These are phyloP conservation scores for Scaptomyza caliginosa DNA, from an alignment of 2,888 invertebrate species.

Conservation along the genomic window DNA sequence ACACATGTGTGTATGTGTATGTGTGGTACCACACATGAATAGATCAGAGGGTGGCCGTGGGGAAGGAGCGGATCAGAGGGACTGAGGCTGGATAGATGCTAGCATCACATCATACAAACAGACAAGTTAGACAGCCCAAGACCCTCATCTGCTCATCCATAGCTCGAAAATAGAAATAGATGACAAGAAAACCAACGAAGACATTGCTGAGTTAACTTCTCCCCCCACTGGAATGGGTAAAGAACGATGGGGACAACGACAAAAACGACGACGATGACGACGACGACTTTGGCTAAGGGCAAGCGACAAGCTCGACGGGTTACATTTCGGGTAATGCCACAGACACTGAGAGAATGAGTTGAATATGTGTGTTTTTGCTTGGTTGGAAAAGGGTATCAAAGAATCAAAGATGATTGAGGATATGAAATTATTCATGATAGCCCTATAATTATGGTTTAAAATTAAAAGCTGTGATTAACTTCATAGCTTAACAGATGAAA, in stretches of 20 bases:
- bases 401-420: not conserved
- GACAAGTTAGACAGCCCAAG: conserved; percentile 79
- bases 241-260: conserved; percentile 8
- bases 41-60: conserved; percentile 23
- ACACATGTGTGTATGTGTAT: conserved; percentile 21
- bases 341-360: conserved; percentile 44
- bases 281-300: conserved; percentile 77
- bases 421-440: conserved; percentile 2
- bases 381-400: not conserved
- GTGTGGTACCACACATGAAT: conserved; percentile 65
- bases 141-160: conserved; percentile 77
- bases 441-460: conserved; percentile 11
- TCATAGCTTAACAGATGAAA: not conserved
- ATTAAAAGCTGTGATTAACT: not conserved
- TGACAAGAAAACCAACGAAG: conserved; percentile 78
- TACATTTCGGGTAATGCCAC: conserved; percentile 42
- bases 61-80: not conserved
- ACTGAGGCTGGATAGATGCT: conserved; percentile 28
- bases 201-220: conserved; percentile 46
- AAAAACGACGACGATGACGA: conserved; percentile 25
- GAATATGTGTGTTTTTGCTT: not conserved
- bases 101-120: conserved; percentile 75
- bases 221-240: conserved; percentile 16
- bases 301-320: conserved; percentile 71
- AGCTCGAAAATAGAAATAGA: conserved; percentile 76